Conservation (phyloP, 2,888 invertebrate genomes). For the Meganola albula region DNA sequence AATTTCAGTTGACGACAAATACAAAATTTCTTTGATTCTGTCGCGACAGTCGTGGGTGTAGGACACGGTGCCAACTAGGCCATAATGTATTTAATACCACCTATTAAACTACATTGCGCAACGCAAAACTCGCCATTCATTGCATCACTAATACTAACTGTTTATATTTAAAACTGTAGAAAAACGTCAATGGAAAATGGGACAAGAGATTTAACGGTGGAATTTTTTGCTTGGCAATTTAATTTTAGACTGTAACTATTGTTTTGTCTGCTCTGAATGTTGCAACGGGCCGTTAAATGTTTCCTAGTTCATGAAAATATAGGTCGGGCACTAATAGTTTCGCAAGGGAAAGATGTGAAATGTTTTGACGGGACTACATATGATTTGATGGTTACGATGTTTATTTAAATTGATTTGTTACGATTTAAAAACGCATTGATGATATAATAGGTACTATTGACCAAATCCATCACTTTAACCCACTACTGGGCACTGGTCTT, state of each 20-base stretch:
- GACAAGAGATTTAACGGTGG: conserved; percentile 16
- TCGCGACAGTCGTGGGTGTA: conserved; percentile 48
- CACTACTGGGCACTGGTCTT: no score
- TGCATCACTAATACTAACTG: conserved; percentile 15
- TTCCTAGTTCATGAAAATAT: conserved; percentile 63
- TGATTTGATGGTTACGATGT: conserved; percentile 7
- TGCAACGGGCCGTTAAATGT: conserved; percentile 60
- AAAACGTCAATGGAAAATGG: conserved; percentile 28
- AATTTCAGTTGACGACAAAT: conserved; percentile 35
- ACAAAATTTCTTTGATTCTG: conserved; percentile 56
- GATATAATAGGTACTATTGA: no score
- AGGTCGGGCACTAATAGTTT: conserved; percentile 52
- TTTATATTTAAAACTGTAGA: neutral
- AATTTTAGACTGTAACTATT: conserved; percentile 58
- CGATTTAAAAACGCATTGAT: conserved; percentile 17
- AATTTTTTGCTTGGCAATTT: conserved; percentile 40
- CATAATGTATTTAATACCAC: conserved; percentile 54
- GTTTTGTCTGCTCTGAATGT: conserved; percentile 65
- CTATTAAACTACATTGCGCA: conserved; percentile 30
- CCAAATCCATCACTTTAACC: no score
- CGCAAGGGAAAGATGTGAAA: conserved; percentile 37
- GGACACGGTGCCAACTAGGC: conserved; percentile 63
- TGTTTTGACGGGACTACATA: conserved; percentile 20
- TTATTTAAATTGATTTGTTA: conserved; percentile 11
- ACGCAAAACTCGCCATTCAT: conserved; percentile 27